Percentiles rank a stretch among this genome's conserved stretches.
phyloP scores from a whole-genome alignment of 2,113 vertebrate species.

The Phalacrocorax carbo region DNA sequence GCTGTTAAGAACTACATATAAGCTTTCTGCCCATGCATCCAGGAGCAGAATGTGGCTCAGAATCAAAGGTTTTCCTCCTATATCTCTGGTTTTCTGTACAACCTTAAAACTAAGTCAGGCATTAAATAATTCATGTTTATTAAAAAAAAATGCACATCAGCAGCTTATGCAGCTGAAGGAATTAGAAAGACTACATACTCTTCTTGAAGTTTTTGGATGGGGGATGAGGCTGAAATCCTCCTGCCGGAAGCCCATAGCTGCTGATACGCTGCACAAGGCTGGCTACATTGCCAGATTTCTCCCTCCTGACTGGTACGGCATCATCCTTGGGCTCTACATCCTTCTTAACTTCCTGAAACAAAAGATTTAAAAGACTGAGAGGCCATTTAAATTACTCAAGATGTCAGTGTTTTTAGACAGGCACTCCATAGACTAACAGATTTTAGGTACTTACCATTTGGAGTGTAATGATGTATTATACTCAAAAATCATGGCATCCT shows the following conservation, averaged over 20 bases:
- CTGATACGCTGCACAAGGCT: conserved; percentile 95
- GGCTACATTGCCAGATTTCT: conserved; percentile 90
- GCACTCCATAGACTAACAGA: neutral
- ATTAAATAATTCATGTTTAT: neutral
- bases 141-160: neutral
- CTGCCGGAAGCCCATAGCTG: conserved; percentile 87
- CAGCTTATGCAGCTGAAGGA: neutral
- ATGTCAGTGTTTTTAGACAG: neutral
- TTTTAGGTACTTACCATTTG: neutral
- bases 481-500: neutral
- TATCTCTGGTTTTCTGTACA: neutral
- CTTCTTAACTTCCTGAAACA: conserved; percentile 87
- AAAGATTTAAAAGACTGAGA: conserved; percentile 12
- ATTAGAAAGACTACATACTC: conserved; percentile 81
- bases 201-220: conserved; percentile 77
- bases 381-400: neutral
- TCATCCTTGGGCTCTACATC: conserved; percentile 85
- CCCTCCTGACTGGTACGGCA: conserved; percentile 73
- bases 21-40: neutral
- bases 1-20: neutral
- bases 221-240: conserved; percentile 86
- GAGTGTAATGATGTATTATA: neutral
- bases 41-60: neutral
- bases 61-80: neutral
- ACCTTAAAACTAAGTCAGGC: neutral